Evolutionary conservation across 1,140 invertebrate genomes (phyloP).

Genomic region (Venustaconcha ellipsiformis): DNA sequence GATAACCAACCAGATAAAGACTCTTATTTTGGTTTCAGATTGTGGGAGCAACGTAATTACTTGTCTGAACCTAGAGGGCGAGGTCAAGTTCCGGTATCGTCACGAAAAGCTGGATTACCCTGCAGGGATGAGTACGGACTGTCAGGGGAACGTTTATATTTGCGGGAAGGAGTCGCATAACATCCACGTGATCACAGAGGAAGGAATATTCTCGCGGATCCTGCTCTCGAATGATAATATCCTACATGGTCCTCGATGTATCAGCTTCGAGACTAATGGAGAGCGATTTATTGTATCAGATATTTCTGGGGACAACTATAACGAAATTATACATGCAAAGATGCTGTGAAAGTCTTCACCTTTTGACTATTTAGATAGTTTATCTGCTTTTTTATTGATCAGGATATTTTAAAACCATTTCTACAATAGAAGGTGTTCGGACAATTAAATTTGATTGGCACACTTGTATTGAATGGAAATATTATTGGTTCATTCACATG

Average conservation of each 20-base stretch:
- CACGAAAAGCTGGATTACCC: slow-evolving; percentile 9
- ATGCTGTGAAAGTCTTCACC: too few species aligned
- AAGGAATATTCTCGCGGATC: slow-evolving; percentile 12
- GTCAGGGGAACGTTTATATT: slow-evolving; percentile 19
- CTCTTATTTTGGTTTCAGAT: slow-evolving; percentile 20
- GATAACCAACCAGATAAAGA: slow-evolving; percentile 10
- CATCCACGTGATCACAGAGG: slow-evolving; percentile 13
- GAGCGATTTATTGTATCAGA: slow-evolving; percentile 17
- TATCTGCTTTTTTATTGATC: too few species aligned
- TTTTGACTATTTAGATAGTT: too few species aligned
- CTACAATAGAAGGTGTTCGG: too few species aligned
- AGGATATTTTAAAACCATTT: too few species aligned
- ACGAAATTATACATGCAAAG: too few species aligned
- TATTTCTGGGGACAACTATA: not conserved
- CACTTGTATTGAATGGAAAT: too few species aligned
- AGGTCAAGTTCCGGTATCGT: slow-evolving; percentile 14
- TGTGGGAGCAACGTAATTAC: slow-evolving; percentile 2
- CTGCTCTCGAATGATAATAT: slow-evolving; percentile 5
- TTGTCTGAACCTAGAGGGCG: slow-evolving; percentile 11
- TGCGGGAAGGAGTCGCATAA: slow-evolving; percentile 29
- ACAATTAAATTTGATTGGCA: too few species aligned
- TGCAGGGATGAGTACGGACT: slow-evolving; percentile 9
- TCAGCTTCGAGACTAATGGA: slow-evolving; percentile 16
- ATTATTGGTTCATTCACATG: too few species aligned
- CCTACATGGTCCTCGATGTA: slow-evolving; percentile 8